Percentiles rank a stretch among this genome's conserved stretches.
These are phyloP conservation scores for Branchellion lobata DNA, from an alignment of 2,888 invertebrate species.

Conservation along the genomic window DNA sequence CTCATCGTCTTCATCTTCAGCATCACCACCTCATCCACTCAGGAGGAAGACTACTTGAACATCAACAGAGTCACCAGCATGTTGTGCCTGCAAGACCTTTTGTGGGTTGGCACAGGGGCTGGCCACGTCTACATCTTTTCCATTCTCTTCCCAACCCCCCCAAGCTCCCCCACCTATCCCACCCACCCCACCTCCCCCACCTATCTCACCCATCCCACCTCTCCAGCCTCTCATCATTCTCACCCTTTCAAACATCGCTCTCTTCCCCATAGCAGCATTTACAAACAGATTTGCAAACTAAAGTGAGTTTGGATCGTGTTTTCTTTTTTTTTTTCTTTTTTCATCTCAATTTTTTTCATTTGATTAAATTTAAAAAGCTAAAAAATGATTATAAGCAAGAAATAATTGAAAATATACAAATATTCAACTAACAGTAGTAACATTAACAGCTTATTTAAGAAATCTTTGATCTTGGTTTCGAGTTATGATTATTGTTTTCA, in stretches of 20 bases:
- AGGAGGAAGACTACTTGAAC: constrained; percentile 61
- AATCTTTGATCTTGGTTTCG: too few relatives aligned
- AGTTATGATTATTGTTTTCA: too few relatives aligned
- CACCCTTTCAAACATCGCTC: neutral
- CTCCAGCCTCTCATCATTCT: neutral
- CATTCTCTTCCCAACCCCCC: constrained; percentile 12
- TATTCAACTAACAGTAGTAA: too few relatives aligned
- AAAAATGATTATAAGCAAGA: too few relatives aligned
- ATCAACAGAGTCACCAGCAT: constrained; percentile 61
- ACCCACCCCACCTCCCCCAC: constrained; percentile 11
- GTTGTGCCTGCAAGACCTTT: constrained; percentile 59
- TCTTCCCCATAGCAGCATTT: neutral
- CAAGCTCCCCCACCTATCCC: neutral
- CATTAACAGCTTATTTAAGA: too few relatives aligned
- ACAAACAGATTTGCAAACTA: neutral
- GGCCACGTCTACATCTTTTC: constrained; percentile 56
- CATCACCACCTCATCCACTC: too few relatives aligned
- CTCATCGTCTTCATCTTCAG: too few relatives aligned
- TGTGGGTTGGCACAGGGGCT: constrained; percentile 65
- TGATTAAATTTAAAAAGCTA: too few relatives aligned
- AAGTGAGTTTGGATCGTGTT: neutral
- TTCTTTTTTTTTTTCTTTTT: too few relatives aligned
- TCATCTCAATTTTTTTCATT: too few relatives aligned
- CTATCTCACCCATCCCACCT: neutral
- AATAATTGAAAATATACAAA: too few relatives aligned